These are phyloP conservation scores for Heterodera filipjevi DNA, from an alignment of 2,888 invertebrate genomes.

Conservation along the genomic window DNA sequence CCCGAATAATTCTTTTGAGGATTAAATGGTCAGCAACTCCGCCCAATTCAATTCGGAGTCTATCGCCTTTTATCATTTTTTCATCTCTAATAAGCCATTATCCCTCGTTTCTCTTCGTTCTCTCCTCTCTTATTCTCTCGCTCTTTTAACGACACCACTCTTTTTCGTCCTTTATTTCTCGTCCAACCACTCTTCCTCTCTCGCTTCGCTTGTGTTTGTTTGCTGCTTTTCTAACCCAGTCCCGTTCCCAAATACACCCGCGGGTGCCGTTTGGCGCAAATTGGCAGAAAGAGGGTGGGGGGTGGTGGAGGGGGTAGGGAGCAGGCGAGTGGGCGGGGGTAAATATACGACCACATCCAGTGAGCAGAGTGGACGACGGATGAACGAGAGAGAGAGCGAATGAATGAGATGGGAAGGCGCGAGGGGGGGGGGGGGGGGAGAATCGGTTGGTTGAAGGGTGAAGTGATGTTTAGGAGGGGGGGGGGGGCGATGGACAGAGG, in stretches of 20 bases:
- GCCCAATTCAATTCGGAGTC: too few relatives aligned
- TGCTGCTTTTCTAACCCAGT: background rate
- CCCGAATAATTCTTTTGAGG: too few relatives aligned
- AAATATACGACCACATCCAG: slow-evolving; percentile 9
- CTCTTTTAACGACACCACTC: background rate
- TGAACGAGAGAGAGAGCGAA: background rate
- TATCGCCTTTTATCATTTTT: too few relatives aligned
- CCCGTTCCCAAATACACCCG: slow-evolving; percentile 12
- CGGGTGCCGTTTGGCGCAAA: slow-evolving; percentile 12
- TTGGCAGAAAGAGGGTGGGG: background rate
- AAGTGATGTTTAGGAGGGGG: background rate
- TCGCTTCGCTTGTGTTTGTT: background rate
- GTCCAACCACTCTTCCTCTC: background rate
- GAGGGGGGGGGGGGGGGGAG: background rate
- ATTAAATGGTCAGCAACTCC: too few relatives aligned
- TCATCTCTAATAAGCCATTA: background rate
- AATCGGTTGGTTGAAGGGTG: background rate
- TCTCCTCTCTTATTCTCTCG: background rate
- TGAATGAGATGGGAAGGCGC: background rate
- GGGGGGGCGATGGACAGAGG: background rate
- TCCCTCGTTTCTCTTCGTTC: background rate
- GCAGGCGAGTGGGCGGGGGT: too few relatives aligned
- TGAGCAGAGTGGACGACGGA: background rate
- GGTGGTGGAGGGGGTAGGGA: background rate
- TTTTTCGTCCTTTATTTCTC: background rate